Evolutionary conservation across 2,888 invertebrate genomes (phyloP).

Genomic region (Rhagium mordax): DNA sequence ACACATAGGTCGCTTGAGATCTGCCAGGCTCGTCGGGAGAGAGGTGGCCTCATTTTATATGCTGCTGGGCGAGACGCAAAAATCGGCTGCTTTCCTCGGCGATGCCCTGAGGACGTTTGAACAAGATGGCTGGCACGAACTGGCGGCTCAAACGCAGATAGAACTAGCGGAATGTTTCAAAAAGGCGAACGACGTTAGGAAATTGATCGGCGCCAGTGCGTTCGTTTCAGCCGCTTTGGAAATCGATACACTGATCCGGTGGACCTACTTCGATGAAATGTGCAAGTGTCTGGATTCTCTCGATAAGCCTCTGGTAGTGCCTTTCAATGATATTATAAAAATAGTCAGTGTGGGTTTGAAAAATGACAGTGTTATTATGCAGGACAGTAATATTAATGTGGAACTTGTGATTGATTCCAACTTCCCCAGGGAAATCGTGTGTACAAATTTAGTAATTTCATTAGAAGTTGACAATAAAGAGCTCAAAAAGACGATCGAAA

Average conservation of each 20-base stretch:
- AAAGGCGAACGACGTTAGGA: conserved; percentile 83
- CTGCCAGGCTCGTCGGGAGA: conserved; percentile 89
- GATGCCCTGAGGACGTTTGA: conserved; percentile 90
- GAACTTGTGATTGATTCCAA: conserved; percentile 74
- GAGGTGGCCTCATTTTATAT: conserved; percentile 94
- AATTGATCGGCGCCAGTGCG: conserved; percentile 76
- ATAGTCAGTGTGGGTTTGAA: conserved; percentile 65
- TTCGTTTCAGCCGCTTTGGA: conserved; percentile 84
- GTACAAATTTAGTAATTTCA: conserved; percentile 77
- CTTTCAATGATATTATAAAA: conserved; percentile 70
- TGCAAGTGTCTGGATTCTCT: conserved; percentile 71
- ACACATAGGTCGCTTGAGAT: conserved; percentile 86
- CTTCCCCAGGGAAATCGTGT: conserved; percentile 78
- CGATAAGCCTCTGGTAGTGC: conserved; percentile 65
- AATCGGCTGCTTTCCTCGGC: conserved; percentile 90
- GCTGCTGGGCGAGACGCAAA: conserved; percentile 87
- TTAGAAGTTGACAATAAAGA: conserved; percentile 63
- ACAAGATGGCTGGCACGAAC: conserved; percentile 88
- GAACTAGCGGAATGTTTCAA: conserved; percentile 90
- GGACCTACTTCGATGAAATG: conserved; percentile 86
- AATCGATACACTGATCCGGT: conserved; percentile 77
- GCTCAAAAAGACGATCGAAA: conserved; percentile 56
- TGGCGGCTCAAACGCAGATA: conserved; percentile 87
- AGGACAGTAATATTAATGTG: conserved; percentile 74
- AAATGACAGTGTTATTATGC: conserved; percentile 70